Base-by-base conservation (phyloP, 2,888 invertebrate species). In the Acleris literana region DNA sequence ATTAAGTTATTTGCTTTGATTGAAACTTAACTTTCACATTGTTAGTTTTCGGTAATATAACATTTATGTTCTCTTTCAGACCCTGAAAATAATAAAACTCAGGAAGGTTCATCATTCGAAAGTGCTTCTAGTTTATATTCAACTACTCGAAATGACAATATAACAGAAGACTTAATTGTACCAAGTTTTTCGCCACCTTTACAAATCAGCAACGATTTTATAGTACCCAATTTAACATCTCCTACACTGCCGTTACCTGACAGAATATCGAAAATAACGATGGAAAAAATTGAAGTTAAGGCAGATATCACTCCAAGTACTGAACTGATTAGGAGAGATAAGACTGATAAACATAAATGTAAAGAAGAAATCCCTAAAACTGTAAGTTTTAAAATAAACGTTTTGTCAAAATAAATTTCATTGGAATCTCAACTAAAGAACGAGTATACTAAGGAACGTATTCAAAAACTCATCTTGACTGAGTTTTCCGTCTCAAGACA, bases 21-120 rank as follows among this genome's bases (percentile, higher is more conserved):
- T 13, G 39, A 39, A 39, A 13, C 13, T 39, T 39, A 13, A 39
- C 3, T 13, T 39, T 17, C 46, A 46, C 46, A 46, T n/a, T 18
- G 5, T 22, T 48, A 13, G 22, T 52, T 25, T 7, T 3, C 33
- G 9, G 9, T 1, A n/a, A n/a, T 7, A 17, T n/a, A 51, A 51
- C 18, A 11, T 33, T 25, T 13, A 46, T 70, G 61, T 53, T 52
- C 53, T 69, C 66, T 93, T 82, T 82, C 74, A 94, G 94, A 86
- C 87, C 93, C 84, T 76, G 94, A 93, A 86, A 93, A 93, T 72
- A 94, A 94, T 70, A 94, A 94, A 77, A 76, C 90, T 3, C 95
- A 95, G 78, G 96, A 96, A 69, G 97, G 97, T 29, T 97, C 96
- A 71, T 97, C 97, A n/a, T 97, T 97, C 84, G 97, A 97, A 86